These are phyloP conservation scores for Notodonta dromedarius DNA, from an alignment of 2,888 invertebrate species.

Conservation along the genomic window DNA sequence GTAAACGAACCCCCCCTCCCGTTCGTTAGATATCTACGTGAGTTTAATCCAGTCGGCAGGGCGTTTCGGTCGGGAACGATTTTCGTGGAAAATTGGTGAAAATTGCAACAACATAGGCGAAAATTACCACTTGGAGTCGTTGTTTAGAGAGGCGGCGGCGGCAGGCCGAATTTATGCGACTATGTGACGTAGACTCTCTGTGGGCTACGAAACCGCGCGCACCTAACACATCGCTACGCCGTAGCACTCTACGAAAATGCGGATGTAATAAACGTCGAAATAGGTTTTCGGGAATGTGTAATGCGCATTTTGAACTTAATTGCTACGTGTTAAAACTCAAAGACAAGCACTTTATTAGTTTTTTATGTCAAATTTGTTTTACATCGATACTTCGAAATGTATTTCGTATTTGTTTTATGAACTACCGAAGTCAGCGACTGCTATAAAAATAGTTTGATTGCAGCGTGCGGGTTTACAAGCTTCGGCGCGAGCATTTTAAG, in stretches of 20 bases:
- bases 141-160: constrained; percentile 64
- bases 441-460: constrained; percentile 47
- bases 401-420: constrained; percentile 18
- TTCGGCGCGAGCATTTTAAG: constrained; percentile 65
- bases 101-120: constrained; percentile 80
- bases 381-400: constrained; percentile 6
- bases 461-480: constrained; percentile 49
- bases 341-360: neutral
- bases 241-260: constrained; percentile 40
- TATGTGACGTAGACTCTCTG: constrained; percentile 60
- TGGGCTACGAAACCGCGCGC: constrained; percentile 43
- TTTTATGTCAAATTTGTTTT: neutral
- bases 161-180: constrained; percentile 66
- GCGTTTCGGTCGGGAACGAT: constrained; percentile 68
- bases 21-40: constrained; percentile 84
- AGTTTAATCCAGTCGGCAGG: constrained; percentile 77
- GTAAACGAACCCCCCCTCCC: constrained; percentile 78
- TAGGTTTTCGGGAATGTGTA: constrained; percentile 27
- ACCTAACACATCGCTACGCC: constrained; percentile 34
- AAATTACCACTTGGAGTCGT: constrained; percentile 78
- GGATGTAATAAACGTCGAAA: constrained; percentile 33
- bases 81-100: constrained; percentile 77
- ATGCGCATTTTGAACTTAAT: constrained; percentile 33
- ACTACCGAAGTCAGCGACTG: constrained; percentile 18
- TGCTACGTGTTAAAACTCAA: constrained; percentile 13